Evolutionary conservation across 2,797 vertebrate genomes (phyloP), one percentile per base, ranked within the genome.

Genomic region (Ctenopoma multispine): DNA sequence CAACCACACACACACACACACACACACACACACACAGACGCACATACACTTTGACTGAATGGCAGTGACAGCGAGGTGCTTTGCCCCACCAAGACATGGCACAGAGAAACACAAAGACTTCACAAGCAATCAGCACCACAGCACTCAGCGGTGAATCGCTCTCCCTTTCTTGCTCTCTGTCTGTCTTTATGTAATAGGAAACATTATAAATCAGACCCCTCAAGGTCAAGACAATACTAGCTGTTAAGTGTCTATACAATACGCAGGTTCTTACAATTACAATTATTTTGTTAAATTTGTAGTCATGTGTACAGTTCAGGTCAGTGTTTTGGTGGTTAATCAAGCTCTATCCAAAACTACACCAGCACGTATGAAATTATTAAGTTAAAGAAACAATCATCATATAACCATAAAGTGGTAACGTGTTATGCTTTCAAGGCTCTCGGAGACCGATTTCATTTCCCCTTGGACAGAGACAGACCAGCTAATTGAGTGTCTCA

Each of bases 1-100:
- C 65, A 67, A 55, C 46, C 55, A 44, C 50, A 53, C 47, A 53
- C 43, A 21, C 44, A 38, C 1, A 34, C 29, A 18, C 50, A 54
- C 36, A 56, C 38, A 18, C 56, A 27, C 40, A 54, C 65, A 21
- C 18, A 46, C 40, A 18, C n/a, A n/a, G n/a, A n/a, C 48, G 46
- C 21, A 40, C 55, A 69, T 61, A 57, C n/a, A 50, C 59, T 72
- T 68, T 87, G 87, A 90, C 84, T 72, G 81, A 90, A 81, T 81
- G 80, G 72, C 82, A 82, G 10, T 84, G 89, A 91, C 91, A 88
- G 79, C 56, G 57, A 84, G 72, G 81, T 83, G 83, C 81, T 77
- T 78, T 63, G 67, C 75, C 80, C 79, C 54, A 89, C 83, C 77
- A 79, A 75, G 80, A 85, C 77, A 75, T 72, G 76, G 78, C 77